Base-by-base conservation (phyloP, 2,113 vertebrate genomes). In the Meleagris gallopavo region DNA sequence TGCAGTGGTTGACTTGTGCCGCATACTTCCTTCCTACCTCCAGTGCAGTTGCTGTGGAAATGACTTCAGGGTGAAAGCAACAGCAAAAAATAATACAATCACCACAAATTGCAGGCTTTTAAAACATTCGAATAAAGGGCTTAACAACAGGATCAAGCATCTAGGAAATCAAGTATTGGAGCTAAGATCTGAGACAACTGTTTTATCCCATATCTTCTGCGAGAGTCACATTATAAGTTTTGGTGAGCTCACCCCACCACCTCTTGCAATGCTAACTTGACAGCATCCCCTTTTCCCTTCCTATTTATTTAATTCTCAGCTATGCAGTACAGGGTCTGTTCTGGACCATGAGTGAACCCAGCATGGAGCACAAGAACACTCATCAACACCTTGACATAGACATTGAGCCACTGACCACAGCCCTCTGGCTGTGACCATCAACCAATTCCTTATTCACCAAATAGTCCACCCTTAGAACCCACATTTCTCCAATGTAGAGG, bases 201-300 rank as follows among this genome's bases (percentile, higher is more conserved):
- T 27, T 29, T 65, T 80, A 80, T 14, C 16, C 6, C 70, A 54
- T 10, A 14, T 52, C 8, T 65, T 38, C 22, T 20, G 4, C 24
- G 70, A 17, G 6, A 40, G 16, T 10, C 57, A 6, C 12, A 14
- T 57, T 58, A 15, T 0, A 1, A 74, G 22, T 8, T 70, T 45
- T 52, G 32, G 38, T 43, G 45, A 41, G 48, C 10, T 75, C 32
- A 57, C 3, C 10, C 32, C 32, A 45, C 43, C 2, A 0, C 16
- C 21, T 17, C n/a, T 60, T 66, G 58, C 50, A n/a, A 10, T 9
- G 12, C 16, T 58, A 30, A 1, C 10, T 6, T 43, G 40, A 32
- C 36, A 65, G 20, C n/a, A 54, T 40, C 11, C 25, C 34, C 36
- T 62, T 36, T 66, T 40, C 32, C 13, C 21, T 32, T 54, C 52